phyloP scores from a whole-genome alignment of 2,888 invertebrate species.

The Salticus scenicus region DNA sequence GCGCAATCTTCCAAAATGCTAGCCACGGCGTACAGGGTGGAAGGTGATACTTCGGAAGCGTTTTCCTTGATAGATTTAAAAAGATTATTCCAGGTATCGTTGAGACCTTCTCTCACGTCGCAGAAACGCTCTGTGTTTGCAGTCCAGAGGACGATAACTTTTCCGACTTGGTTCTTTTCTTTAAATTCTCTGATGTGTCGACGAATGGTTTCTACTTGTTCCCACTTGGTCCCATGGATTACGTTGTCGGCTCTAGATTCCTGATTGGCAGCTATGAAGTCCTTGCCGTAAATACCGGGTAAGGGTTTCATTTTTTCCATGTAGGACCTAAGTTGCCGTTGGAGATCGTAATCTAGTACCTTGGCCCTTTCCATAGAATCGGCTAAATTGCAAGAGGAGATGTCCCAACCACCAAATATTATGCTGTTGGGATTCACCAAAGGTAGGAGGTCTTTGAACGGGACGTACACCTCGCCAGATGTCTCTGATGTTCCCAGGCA shows the following conservation, averaged over 20 bases:
- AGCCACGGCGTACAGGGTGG: conserved; percentile 94
- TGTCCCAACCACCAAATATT: conserved; percentile 83
- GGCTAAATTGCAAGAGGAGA: conserved; percentile 86
- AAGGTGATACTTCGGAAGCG: conserved; percentile 90
- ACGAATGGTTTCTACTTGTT: conserved; percentile 80
- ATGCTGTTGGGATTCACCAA: conserved; percentile 93
- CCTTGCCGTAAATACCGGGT: conserved; percentile 89
- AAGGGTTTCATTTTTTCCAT: conserved; percentile 86
- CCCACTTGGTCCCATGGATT: conserved; percentile 81
- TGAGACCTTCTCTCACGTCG: conserved; percentile 85
- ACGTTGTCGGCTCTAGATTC: conserved; percentile 89
- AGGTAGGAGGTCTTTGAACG: conserved; percentile 88
- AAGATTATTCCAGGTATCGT: conserved; percentile 88
- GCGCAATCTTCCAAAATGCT: conserved; percentile 89
- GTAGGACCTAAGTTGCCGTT: conserved; percentile 83
- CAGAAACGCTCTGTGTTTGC: conserved; percentile 96
- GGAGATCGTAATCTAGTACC: conserved; percentile 88
- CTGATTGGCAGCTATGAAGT: conserved; percentile 97
- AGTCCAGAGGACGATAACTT: conserved; percentile 92
- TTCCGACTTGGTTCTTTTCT: conserved; percentile 82
- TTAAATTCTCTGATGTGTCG: conserved; percentile 90
- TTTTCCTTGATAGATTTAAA: conserved; percentile 84
- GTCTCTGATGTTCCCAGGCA: conserved; percentile 81
- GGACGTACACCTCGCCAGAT: conserved; percentile 83
- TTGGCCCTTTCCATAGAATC: conserved; percentile 91